Evolutionary conservation across 2,797 vertebrate species (phyloP), one percentile per base, ranked within the genome.

Genomic region (Pseudomugil tenellus): DNA sequence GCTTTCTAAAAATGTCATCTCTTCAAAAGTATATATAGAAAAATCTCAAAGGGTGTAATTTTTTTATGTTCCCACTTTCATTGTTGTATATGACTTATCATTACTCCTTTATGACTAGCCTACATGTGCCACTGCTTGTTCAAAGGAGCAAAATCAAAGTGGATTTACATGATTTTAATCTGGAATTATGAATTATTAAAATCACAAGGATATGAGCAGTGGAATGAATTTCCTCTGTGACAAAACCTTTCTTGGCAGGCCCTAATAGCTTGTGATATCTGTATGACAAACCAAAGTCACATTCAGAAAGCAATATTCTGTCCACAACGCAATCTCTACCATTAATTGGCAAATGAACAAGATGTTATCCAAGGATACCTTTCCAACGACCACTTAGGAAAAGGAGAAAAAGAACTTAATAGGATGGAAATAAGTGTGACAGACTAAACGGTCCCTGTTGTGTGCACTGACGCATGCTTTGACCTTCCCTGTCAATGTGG

Each of bases 371-470:
- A 81, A 89, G 89, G 89, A 90, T 90, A 87, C 82, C 79, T 80
- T 86, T 73, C 80, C 83, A 72, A 83, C 63, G 70, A 81, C 59
- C 82, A 86, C 89, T 87, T 85, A 88, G 76, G 79, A 84, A 77
- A 79, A 81, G 79, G 72, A 83, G 84, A 72, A 83, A 86, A 83
- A 83, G 61, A 80, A 81, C 67, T 80, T 91, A 90, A 93, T 91
- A 85, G 91, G 92, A 92, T 89, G 90, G 90, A 91, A 91, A 90
- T 88, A 90, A 89, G 85, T 91, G 88, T 90, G 90, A 90, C 89
- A 84, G 84, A 83, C 86, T 88, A 87, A 91, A 89, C 77, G 76
- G 77, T 86, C 80, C 76, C 78, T 0, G 66, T 72, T 83, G 87
- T 81, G 81, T 48, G 74, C 81, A 72, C 70, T 86, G 83, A 85